Base-by-base conservation (phyloP, 30 jellyfish, hydroid and myxozoan genomes). In the Turritopsis rubra region DNA sequence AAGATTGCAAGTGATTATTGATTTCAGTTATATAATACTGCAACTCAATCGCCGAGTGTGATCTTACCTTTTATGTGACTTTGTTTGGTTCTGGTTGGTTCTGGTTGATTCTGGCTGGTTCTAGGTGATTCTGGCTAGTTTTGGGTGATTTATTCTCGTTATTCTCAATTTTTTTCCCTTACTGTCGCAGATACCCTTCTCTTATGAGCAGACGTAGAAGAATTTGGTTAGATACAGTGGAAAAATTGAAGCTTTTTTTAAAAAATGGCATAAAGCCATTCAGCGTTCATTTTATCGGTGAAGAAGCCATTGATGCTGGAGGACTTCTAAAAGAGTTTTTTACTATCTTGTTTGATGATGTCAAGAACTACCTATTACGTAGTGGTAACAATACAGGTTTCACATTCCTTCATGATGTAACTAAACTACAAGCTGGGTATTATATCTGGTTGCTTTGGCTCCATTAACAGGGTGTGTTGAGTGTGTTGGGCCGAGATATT, bases 401-500 rank as follows among this genome's bases (percentile, higher is more conserved):
- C 81, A 30, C 82, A 21, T 79, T 54, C 76, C 24, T 81, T 18
- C 88, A 81, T 81, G 83, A 65, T 28, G 21, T 81, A 16, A 83
- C 65, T 9, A 65, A 81, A 81, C 28, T 81, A 16, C n/a, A 41
- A 70, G 68, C 65, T 28, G 71, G 84, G 1, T 71, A 81, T 27
- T 54, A 16, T 29, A 52, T 28, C 68, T 60, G 65, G 88, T 83
- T 27, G 68, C 66, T n/a, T 31, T 81, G 25, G 66, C 68, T 16
- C 71, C 85, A 54, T 23, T 81, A 18, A 83, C 88, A 26, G 27
- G 65, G 27, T 28, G 65, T 22, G 52, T 24, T 1, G 89, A 52
- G 9, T 70, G 89, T 54, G 84, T 75, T 70, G 89, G 89, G 1
- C 89, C 89, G 18, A 78, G 89, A 8, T 83, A 72, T 27, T 68